Evolutionary conservation across 2,888 invertebrate genomes (phyloP), one percentile per base, ranked within the genome.

Genomic region (Andrena fulva): DNA sequence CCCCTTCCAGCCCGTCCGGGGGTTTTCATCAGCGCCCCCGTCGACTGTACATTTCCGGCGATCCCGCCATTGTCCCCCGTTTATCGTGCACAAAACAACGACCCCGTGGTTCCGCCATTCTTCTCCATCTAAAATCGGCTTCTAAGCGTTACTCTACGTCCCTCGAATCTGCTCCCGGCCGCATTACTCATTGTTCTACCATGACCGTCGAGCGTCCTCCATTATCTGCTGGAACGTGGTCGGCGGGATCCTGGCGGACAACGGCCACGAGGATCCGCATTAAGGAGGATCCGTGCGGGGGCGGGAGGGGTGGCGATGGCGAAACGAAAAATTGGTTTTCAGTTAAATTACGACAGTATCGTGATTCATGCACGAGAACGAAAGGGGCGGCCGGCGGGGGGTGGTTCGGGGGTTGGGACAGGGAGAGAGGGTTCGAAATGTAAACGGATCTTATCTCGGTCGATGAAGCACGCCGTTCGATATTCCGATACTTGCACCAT

Each of bases 381-480:
- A 35, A 56, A 64, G 48, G 50, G 31, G 71, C 50, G 42, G 42
- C n/a, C 10, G 66, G 27, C 7, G 12, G 50, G 6, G 2, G 64
- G 64, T 24, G 71, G 29, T 16, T 42, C 16, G 16, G 42, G 12
- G 42, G 12, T 10, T 50, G 24, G n/a, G 54, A 5, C 1, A 59
- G 62, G 35, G 66, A 20, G 62, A 48, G 69, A 71, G 60, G 64
- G 77, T 73, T 64, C 52, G 78, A 80, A 88, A 88, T 86, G 89
- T 88, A 88, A 88, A 88, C 88, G 89, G 89, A 89, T 89, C 89
- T 88, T 89, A 88, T 88, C 88, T 87, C 85, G 85, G 87, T 85
- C 89, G 89, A 89, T 87, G 89, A 87, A 89, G 83, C 89, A 87
- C 87, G 80, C 78, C 84, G 87, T 77, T 88, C 88, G 87, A 88